Evolutionary conservation across 1,140 invertebrate genomes (phyloP), one percentile per base, ranked within the genome.

Genomic region (Colletes gigas): DNA sequence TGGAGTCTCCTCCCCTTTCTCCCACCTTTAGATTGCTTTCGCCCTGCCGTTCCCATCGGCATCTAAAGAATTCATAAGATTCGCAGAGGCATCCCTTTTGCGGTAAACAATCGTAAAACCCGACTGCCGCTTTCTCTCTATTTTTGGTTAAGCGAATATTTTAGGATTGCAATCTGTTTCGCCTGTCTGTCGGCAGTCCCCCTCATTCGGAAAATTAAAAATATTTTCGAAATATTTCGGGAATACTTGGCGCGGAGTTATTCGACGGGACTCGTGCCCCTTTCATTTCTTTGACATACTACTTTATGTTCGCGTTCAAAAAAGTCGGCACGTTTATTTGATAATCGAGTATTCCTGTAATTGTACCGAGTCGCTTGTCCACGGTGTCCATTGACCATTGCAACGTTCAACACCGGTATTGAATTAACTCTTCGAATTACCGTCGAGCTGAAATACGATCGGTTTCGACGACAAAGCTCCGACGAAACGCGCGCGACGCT

Each of bases 1-100:
- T 80, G n/a, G 41, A 50, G 54, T 54, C 68, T 30, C 60, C 72
- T 71, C 50, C 50, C 47, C 50, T 66, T 50, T 60, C 17, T 19
- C 55, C 55, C 55, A 7, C 70, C 44, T 15, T 30, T 82, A 80
- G 77, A 87, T 87, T 82, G 77, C 82, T 72, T 55, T 63, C 71
- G 63, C 78, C 81, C 77, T 83, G 67, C 55, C 63, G 69, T 75
- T 87, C 59, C 83, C 82, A 84, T 83, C 59, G 77, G 79, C 71
- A 82, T 85, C 72, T 83, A 74, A 87, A 88, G 87, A 89, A 86
- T 88, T 83, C 80, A 89, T 88, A 88, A 88, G 86, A 87, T 82
- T 70, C 86, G 55, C 47, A 17, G 66, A 78, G 66, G 83, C 83
- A 85, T 87, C 62, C 82, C 63, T 88, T 79, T 82, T 63, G 82